Base-by-base conservation (phyloP, 2,888 invertebrate species). In the Melanargia galathea region DNA sequence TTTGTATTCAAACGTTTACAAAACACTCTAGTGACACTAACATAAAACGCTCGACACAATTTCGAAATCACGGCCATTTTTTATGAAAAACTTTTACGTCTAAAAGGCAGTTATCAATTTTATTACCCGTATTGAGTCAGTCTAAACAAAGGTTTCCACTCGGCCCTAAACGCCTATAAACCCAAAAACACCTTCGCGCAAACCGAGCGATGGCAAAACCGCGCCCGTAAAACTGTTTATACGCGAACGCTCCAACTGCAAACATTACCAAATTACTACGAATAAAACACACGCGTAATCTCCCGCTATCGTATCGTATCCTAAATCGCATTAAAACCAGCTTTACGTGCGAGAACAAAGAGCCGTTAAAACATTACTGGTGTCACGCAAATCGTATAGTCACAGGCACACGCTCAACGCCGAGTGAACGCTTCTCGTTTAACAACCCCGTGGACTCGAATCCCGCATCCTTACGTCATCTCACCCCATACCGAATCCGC, bases 131-230 rank as follows among this genome's bases (percentile, higher is more conserved):
- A 80, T 81, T 77, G 75, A 73, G 71, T 68, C 71, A 75, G 65
- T 72, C 79, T 78, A 79, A 85, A 90, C 89, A 88, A 87, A 85
- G 86, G 78, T 84, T 85, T 83, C 78, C 86, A 89, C 90, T 88
- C 80, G 73, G 75, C 75, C 73, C 80, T 83, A 84, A 84, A 82
- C 75, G 82, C 79, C 78, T 80, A 87, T 90, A 89, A 90, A 90
- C 86, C 86, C 78, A 81, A 84, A 87, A 89, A 85, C 89, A 91
- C 87, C 86, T 84, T 81, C 73, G 82, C 90, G 88, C 88, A 87
- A 86, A 86, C 82, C 76, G 70, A 80, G 80, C 78, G 81, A 83
- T 81, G 79, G 83, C 84, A 78, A 87, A 89, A 88, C 90, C 90
- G 79, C 90, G 78, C 76, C 75, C 76, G 75, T 86, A 83, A 89